phyloP scores from a whole-genome alignment of 1,140 invertebrate genomes.

The Grapholita molesta region DNA sequence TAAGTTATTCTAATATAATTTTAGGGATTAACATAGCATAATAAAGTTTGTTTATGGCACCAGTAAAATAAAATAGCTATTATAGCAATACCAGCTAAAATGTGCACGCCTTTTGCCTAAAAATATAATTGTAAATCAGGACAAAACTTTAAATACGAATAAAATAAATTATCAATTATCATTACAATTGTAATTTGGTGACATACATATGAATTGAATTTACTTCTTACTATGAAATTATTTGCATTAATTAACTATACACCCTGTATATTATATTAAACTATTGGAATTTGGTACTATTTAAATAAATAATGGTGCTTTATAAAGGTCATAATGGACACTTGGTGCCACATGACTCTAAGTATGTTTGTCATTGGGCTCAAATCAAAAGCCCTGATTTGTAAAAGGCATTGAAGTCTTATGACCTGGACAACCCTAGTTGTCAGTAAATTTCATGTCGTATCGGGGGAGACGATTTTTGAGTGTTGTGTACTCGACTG shows the following conservation, averaged over 20 bases:
- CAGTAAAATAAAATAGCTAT: neutral
- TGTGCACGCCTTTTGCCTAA: too few relatives aligned
- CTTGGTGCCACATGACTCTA: neutral
- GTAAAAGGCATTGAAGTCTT: neutral
- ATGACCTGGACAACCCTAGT: constrained; percentile 1
- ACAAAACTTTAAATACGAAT: neutral
- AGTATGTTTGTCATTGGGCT: too few relatives aligned
- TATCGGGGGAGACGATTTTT: too few relatives aligned
- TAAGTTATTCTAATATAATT: constrained; percentile 1
- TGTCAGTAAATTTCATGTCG: constrained; percentile 18
- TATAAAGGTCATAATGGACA: neutral
- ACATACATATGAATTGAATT: neutral
- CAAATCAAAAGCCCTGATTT: neutral
- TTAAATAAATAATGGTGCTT: constrained; percentile 10
- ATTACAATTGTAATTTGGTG: neutral
- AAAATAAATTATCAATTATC: neutral
- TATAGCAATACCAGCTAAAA: neutral
- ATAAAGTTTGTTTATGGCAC: neutral
- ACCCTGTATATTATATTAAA: neutral
- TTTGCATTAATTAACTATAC: neutral
- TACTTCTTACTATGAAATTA: too few relatives aligned
- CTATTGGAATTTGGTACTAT: neutral
- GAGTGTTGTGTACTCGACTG: too few relatives aligned
- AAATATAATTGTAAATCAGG: too few relatives aligned
- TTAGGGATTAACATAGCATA: neutral